Evolutionary conservation across 2,113 vertebrate genomes (phyloP).

Genomic region (Euleptes europaea): DNA sequence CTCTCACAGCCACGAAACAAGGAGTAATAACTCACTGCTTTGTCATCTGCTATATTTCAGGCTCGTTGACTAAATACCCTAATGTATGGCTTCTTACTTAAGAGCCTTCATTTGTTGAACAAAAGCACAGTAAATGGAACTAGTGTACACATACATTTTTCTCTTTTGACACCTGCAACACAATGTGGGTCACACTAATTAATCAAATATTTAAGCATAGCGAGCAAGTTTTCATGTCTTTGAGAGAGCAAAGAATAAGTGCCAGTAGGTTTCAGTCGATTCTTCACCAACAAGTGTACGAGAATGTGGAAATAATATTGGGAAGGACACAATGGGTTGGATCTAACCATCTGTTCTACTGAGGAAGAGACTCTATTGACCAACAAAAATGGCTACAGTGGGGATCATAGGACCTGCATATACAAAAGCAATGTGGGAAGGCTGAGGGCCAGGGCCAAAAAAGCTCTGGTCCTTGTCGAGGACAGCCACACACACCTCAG

Average conservation of each 20-base stretch:
- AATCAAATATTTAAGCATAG: conserved; percentile 30
- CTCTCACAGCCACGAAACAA: not conserved
- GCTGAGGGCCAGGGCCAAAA: too few relatives aligned
- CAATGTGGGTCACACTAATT: conserved; percentile 12
- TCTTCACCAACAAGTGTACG: not conserved
- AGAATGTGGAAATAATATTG: not conserved
- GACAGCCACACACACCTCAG: too few relatives aligned
- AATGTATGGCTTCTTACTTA: conserved; percentile 23
- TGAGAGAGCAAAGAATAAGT: not conserved
- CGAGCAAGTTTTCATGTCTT: not conserved
- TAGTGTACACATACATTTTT: conserved; percentile 4
- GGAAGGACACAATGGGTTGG: too few relatives aligned
- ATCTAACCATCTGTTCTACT: too few relatives aligned
- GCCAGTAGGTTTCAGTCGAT: not conserved
- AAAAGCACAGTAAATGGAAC: conserved; percentile 15
- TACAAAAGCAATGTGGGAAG: too few relatives aligned
- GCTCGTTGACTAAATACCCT: conserved; percentile 13
- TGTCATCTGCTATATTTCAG: conserved; percentile 18
- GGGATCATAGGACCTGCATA: too few relatives aligned
- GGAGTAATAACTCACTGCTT: conserved; percentile 6
- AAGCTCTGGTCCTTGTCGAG: too few relatives aligned
- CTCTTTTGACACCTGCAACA: conserved; percentile 16
- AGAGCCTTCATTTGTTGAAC: conserved; percentile 23
- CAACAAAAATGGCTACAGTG: too few relatives aligned
- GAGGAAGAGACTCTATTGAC: too few relatives aligned